phyloP scores from a whole-genome alignment of 2,797 vertebrate species.

The Poeciliopsis gracilis region DNA sequence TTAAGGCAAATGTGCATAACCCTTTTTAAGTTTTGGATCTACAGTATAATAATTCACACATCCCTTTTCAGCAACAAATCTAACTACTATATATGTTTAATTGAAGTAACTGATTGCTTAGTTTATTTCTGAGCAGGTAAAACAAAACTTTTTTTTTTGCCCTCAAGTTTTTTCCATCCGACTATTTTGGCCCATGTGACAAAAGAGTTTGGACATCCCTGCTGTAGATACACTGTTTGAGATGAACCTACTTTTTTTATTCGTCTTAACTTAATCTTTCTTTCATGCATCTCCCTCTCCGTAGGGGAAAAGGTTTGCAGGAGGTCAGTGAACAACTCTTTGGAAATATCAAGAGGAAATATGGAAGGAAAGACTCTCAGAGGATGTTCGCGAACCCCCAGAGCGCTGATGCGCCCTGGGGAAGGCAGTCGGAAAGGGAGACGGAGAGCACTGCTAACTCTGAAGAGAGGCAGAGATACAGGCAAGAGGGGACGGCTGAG shows the following conservation, averaged over 20 bases:
- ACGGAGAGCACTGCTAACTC: constrained; percentile 80
- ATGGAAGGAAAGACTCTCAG: constrained; percentile 89
- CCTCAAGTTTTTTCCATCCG: too few species aligned
- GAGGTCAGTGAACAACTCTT: constrained; percentile 86
- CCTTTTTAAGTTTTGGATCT: too few species aligned
- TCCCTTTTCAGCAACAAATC: too few species aligned
- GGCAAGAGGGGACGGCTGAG: constrained; percentile 68
- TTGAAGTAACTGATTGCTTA: too few species aligned
- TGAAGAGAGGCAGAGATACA: constrained; percentile 85
- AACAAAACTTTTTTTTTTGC: too few species aligned
- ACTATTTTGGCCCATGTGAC: too few species aligned
- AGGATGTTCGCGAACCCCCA: constrained; percentile 81
- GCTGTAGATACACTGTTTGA: neutral
- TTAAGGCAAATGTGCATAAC: too few species aligned
- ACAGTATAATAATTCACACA: too few species aligned
- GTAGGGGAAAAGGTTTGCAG: constrained; percentile 85
- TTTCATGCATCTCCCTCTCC: constrained; percentile 51
- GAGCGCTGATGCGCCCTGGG: constrained; percentile 85
- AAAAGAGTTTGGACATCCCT: too few species aligned
- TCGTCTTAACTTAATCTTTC: constrained; percentile 28
- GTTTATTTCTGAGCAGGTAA: too few species aligned
- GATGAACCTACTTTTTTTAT: neutral
- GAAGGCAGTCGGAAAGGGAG: constrained; percentile 87
- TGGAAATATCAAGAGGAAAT: constrained; percentile 90
- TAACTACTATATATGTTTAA: too few species aligned